A percentile compares a stretch with the other conserved stretches of the same genome.
Conservation (phyloP, 2,797 vertebrate species). For the Enteromius anoplus region DNA sequence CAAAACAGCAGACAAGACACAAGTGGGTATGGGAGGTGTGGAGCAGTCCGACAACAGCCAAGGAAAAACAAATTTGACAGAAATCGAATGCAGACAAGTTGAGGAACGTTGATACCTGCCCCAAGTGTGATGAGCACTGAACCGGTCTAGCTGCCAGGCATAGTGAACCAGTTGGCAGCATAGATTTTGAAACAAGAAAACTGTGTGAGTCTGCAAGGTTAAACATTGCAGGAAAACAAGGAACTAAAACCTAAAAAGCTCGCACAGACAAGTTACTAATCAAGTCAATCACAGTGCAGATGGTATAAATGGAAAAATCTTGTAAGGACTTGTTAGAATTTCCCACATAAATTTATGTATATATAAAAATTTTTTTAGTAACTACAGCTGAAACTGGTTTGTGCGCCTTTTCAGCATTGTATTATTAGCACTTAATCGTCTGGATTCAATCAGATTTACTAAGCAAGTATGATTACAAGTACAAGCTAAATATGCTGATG, state of each 20-base stretch:
- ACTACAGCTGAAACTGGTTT: no score
- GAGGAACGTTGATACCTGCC: not conserved
- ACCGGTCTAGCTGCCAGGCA: not conserved
- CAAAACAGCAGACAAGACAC: not conserved
- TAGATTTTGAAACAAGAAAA: not conserved
- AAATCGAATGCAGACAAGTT: not conserved
- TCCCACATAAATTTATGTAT: not conserved
- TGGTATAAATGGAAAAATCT: not conserved
- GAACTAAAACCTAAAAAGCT: not conserved
- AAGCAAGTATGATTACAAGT: not conserved
- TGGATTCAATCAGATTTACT: not conserved
- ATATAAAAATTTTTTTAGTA: no score
- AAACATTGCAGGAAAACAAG: not conserved
- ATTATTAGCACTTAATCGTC: not conserved
- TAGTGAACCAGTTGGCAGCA: not conserved
- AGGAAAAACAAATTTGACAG: not conserved
- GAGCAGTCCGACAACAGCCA: not conserved
- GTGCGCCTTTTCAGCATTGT: no score
- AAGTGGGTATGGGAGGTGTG: not conserved
- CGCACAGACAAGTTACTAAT: not conserved
- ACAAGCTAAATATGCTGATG: not conserved
- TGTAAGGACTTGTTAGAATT: not conserved
- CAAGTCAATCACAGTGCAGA: not conserved
- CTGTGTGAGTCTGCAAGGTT: not conserved
- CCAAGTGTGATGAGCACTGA: not conserved